Base-by-base conservation (phyloP, 2,888 invertebrate genomes). In the Phrixothrix hirtus region DNA sequence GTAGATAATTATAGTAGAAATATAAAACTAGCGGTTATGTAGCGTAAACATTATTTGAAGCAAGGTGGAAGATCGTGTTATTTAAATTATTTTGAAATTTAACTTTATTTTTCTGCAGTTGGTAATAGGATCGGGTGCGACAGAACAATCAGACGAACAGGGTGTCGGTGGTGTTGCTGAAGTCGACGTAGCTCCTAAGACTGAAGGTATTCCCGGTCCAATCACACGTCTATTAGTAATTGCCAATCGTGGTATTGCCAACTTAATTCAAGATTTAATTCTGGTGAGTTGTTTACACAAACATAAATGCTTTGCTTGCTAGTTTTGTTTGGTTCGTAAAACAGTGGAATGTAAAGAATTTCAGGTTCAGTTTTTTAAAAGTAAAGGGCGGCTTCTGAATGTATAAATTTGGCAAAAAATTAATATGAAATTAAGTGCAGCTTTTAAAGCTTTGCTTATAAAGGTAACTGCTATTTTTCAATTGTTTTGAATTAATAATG, bases 221-320 rank as follows among this genome's bases (percentile, higher is more conserved):
- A 86, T 92, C 69, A 92, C 92, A 54, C 81, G 92, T 73, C 83
- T 92, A 48, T 89, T 92, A 75, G 89, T 92, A 68, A 85, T 92
- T 70, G 92, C 90, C 68, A 92, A 92, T 77, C 82, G 92, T 64
- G 92, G 92, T 63, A 83, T 92, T 67, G 89, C 92, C 68, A 92
- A 92, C 76, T 83, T 92, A 66, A 84, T 92, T 66, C 91, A 92
- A 77, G 92, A 92, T 78, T 83, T 92, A 69, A 92, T 92, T 77
- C 83, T 92, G 74, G 91, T 92, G 76, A 81, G 80, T 75, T 14
- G 29, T 11, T 27, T 26, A 12, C 12, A 5, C 14, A 1, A 27
- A 9, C 11, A n/a, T n/a, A n/a, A n/a, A n/a, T n/a, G 7, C 25
- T 21, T 21, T 2, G 12, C 13, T 31, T 31, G n/a, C n/a, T 12